Base-by-base conservation (phyloP, 2,797 vertebrate genomes). In the Pantherophis alleghaniensis region DNA sequence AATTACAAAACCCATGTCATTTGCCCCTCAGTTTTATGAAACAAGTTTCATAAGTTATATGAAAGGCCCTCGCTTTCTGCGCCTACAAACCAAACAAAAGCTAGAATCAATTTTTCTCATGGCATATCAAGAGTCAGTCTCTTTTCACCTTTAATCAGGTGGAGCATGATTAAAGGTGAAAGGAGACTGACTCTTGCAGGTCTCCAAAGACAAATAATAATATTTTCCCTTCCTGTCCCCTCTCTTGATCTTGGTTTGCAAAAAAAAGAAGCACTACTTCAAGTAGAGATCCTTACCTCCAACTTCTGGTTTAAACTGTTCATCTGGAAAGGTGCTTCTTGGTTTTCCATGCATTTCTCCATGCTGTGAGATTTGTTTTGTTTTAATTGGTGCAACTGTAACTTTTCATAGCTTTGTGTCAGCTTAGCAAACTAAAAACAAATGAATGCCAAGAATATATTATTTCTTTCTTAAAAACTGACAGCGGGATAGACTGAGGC, bases 341-440 rank as follows among this genome's bases (percentile, higher is more conserved):
- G 59, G 32, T 92, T 95, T 93, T 95, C 96, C 53, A 90, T 92
- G 7, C 13, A 88, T 83, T 86, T 3, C 87, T 95, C 96, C 91
- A 94, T 95, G n/a, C 2, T 88, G 89, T 55, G 88, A 3, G 91
- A 11, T 61, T 93, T 97, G 57, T 86, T 97, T 93, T 96, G 96
- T 95, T 97, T 98, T 90, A 96, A 91, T 9, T 96, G 97, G 91
- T 97, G 95, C 22, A 95, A 96, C 93, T 96, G 96, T 88, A 98
- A 96, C 87, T 98, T 98, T 94, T 98, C 96, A 42, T 98, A 98
- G 96, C 94, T 98, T 20, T 93, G 95, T 89, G 96, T 97, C 96
- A 98, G 93, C 93, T 97, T 97, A 90, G 96, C 97, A 92, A 98
- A 97, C 98, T 98, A 92, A 86, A 97, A 97, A 96, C 56, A 91